Conservation (phyloP, 2,888 invertebrate genomes). For the Napeogenes sylphis region DNA sequence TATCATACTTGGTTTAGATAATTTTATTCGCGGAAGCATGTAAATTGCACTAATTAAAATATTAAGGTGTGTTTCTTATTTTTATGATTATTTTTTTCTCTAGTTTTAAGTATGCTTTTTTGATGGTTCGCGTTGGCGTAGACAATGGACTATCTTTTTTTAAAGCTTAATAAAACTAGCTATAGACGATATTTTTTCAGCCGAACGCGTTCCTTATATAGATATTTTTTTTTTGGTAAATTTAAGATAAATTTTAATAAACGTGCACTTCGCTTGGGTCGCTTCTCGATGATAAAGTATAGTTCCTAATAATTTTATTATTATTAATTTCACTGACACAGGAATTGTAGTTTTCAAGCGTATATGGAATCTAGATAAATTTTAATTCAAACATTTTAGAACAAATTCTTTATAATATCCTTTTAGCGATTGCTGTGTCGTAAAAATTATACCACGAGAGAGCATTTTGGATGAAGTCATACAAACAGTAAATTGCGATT, state of each 20-base stretch:
- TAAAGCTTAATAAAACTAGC: too few species aligned
- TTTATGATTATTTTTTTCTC: slow-evolving; percentile 51
- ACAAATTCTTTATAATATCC: not conserved
- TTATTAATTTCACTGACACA: slow-evolving; percentile 30
- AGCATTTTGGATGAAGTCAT: too few species aligned
- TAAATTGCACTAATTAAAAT: slow-evolving; percentile 48
- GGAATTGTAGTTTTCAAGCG: slow-evolving; percentile 21
- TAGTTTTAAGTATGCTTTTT: slow-evolving; percentile 68
- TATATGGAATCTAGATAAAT: not conserved
- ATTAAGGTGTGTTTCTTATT: slow-evolving; percentile 49
- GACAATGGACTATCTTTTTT: not conserved
- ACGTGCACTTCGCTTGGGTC: slow-evolving; percentile 53
- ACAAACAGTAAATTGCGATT: too few species aligned
- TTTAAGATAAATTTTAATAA: slow-evolving; percentile 35
- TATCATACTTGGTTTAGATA: slow-evolving; percentile 33
- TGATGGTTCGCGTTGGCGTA: slow-evolving; percentile 33
- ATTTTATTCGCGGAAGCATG: slow-evolving; percentile 34
- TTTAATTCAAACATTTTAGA: not conserved
- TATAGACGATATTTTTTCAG: slow-evolving; percentile 2
- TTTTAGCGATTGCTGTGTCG: slow-evolving; percentile 23
- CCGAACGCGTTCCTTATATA: slow-evolving; percentile 29
- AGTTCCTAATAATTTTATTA: slow-evolving; percentile 56
- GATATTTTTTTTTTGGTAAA: slow-evolving; percentile 30
- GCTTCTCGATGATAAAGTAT: slow-evolving; percentile 54
- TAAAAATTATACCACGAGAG: slow-evolving; percentile 17